Evolutionary conservation across 2,113 vertebrate species (phyloP).

Genomic region (Semnornis frantzii): DNA sequence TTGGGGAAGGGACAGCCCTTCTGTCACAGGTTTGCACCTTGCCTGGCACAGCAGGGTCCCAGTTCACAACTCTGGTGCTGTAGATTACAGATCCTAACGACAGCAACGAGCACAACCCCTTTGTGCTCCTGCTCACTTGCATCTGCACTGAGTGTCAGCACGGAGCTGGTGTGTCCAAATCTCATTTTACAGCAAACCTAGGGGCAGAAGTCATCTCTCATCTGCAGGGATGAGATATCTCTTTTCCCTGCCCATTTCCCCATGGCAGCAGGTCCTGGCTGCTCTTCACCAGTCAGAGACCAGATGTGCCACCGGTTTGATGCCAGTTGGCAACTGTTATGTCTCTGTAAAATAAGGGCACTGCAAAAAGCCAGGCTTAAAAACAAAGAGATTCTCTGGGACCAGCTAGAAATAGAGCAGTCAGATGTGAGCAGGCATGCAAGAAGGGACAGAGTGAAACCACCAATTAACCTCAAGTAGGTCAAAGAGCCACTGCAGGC

Average conservation of each 20-base stretch:
- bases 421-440: not conserved
- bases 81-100: not conserved
- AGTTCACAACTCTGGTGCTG: not conserved
- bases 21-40: not conserved
- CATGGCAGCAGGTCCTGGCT: not conserved
- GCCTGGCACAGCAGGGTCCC: not conserved
- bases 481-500: constrained; percentile 16
- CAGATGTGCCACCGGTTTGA: not conserved
- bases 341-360: not conserved
- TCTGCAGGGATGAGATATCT: not conserved
- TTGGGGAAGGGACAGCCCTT: not conserved
- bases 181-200: not conserved
- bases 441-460: not conserved
- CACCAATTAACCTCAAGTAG: constrained; percentile 44
- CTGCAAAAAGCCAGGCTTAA: not conserved
- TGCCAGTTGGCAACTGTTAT: not conserved
- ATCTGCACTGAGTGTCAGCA: not conserved
- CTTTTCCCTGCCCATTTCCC: not conserved
- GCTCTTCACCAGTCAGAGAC: not conserved
- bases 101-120: not conserved
- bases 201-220: not conserved
- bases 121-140: not conserved
- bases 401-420: not conserved
- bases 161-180: not conserved
- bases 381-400: not conserved